phyloP scores from a whole-genome alignment of 2,888 invertebrate species.

The Nomada flava region DNA sequence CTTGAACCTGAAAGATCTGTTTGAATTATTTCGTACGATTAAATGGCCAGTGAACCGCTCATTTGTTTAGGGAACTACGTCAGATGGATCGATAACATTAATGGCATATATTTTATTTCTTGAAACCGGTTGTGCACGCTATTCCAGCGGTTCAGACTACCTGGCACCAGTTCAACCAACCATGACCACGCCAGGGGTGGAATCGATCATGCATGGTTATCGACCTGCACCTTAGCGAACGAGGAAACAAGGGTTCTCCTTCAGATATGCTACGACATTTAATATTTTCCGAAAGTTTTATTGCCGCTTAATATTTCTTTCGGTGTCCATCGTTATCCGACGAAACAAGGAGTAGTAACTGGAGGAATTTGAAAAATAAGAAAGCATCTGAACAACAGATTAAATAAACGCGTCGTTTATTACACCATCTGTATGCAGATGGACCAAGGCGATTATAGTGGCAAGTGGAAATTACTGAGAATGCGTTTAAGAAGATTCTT shows the following conservation, averaged over 20 bases:
- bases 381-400: no score
- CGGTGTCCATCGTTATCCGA: no score
- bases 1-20: no score
- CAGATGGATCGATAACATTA: conserved; percentile 27
- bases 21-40: not conserved
- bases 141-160: conserved; percentile 36
- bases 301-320: not conserved
- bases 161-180: conserved; percentile 57
- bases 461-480: no score
- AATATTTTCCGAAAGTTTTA: not conserved
- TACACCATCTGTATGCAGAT: no score
- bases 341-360: no score
- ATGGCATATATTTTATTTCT: conserved; percentile 16
- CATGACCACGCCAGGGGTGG: conserved; percentile 35
- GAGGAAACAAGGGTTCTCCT: conserved; percentile 8
- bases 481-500: no score
- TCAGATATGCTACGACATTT: not conserved
- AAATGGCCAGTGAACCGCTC: not conserved
- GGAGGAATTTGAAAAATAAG: no score
- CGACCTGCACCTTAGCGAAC: conserved; percentile 35
- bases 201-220: conserved; percentile 46
- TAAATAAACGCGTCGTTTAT: no score
- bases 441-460: no score
- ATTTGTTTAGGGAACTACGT: not conserved
- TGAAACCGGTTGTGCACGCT: conserved; percentile 43